Evolutionary conservation across 2,113 vertebrate genomes (phyloP).

Genomic region (Hystrix brachyura): DNA sequence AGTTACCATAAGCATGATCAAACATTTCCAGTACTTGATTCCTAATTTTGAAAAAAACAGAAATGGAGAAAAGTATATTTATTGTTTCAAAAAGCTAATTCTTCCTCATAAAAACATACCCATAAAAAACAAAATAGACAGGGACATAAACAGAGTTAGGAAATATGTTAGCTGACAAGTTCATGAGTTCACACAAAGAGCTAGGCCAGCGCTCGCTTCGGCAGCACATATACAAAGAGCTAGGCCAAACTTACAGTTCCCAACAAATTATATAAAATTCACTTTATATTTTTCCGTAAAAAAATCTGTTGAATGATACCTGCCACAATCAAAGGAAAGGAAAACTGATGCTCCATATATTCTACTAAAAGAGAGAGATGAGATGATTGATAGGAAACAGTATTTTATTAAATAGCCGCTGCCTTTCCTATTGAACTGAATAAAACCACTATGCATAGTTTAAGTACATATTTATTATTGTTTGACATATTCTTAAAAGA

Average conservation of each 20-base stretch:
- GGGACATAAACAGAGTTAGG: neutral
- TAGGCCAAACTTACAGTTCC: neutral
- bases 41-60: conserved; percentile 87
- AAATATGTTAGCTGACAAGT: neutral
- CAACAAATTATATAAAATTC: conserved; percentile 35
- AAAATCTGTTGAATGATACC: conserved; percentile 43
- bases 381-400: neutral
- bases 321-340: neutral
- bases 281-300: neutral
- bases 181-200: neutral
- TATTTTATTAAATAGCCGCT: conserved; percentile 8
- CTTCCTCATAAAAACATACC: conserved; percentile 47
- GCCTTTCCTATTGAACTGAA: conserved; percentile 28
- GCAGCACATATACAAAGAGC: neutral
- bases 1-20: conserved; percentile 99
- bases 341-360: conserved; percentile 27
- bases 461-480: neutral
- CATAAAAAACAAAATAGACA: conserved; percentile 24
- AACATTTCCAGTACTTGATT: conserved; percentile 99
- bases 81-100: conserved; percentile 56
- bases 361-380: neutral
- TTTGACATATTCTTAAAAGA: conserved; percentile 9
- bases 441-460: conserved; percentile 20
- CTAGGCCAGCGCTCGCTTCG: neutral
- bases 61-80: conserved; percentile 67